These are phyloP conservation scores for Nebria brevicollis DNA, from an alignment of 2,888 invertebrate species.

Conservation along the genomic window DNA sequence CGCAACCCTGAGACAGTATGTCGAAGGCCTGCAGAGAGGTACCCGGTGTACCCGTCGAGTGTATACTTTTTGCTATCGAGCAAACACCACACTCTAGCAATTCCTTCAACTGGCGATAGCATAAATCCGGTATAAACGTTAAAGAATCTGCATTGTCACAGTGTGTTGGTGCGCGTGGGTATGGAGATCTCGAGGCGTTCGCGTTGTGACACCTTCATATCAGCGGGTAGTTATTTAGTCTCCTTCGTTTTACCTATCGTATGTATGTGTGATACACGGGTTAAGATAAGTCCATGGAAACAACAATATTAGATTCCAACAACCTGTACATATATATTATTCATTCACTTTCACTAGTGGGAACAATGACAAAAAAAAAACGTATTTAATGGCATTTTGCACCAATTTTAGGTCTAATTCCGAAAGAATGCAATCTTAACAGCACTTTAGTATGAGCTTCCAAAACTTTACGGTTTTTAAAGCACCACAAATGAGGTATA, in stretches of 20 bases:
- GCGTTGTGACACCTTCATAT: slow-evolving; percentile 1
- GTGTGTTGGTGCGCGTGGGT: neutral
- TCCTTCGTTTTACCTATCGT: neutral
- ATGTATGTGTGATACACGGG: neutral
- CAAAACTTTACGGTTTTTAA: neutral
- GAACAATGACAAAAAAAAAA: neutral
- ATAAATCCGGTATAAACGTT: neutral
- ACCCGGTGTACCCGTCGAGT: neutral
- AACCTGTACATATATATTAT: neutral
- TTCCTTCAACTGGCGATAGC: neutral
- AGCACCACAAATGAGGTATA: neutral
- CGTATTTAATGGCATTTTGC: neutral
- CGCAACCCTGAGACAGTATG: neutral
- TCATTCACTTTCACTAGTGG: neutral
- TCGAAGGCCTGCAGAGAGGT: neutral
- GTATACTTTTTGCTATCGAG: neutral
- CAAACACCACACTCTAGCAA: neutral
- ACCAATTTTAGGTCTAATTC: neutral
- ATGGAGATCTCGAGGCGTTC: neutral
- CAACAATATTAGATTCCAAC: neutral
- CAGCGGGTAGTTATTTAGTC: slow-evolving; percentile 1
- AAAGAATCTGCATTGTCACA: neutral
- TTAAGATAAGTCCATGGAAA: neutral
- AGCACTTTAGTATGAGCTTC: neutral
- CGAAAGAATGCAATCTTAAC: too few relatives aligned